Base-by-base conservation (phyloP, 2,888 invertebrate genomes). In the Ormyrus thymus region DNA sequence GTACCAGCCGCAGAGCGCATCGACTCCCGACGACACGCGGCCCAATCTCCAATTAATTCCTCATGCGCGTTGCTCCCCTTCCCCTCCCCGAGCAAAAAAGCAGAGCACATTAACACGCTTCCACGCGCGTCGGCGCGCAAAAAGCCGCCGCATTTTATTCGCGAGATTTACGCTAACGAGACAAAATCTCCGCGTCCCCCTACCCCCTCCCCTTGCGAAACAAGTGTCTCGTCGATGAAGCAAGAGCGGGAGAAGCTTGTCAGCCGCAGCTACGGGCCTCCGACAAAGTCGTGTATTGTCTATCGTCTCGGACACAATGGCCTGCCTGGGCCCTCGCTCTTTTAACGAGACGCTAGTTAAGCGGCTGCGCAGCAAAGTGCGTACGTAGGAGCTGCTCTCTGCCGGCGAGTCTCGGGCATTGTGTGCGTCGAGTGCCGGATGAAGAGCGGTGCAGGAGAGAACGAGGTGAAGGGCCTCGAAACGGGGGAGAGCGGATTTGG, bases 341-440 rank as follows among this genome's bases (percentile, higher is more conserved):
- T 71, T 71, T 71, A 71, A 71, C 71, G 61, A 71, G 71, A 71
- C 71, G 53, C 51, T 61, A 71, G 61, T 61, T 61, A 61, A 71
- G 29, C 11, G 51, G 69, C 46, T 48, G 46, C 56, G 66, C 66
- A 11, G 8, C 46, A 46, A 61, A 71, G 29, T 10, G 51, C 56
- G 13, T 48, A 15, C 56, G 66, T 53, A 11, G 8, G 13, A 46
- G 43, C 15, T 11, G 53, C 43, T 6, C 11, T 6, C n/a, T 7
- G 1, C 11, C n/a, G 7, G 51, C 53, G 53, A 11, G 29, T 45
- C 7, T 11, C 7, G 58, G 29, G 29, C 29, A 29, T 29, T 29
- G 29, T 29, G 29, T 1, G 29, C 29, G 29, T 29, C 29, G 29
- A 29, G 29, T 29, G 29, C 29, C 29, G 29, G 29, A 29, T 29